Base-by-base conservation (phyloP, 2,797 vertebrate species). In the Phrynocephalus vlangalii region DNA sequence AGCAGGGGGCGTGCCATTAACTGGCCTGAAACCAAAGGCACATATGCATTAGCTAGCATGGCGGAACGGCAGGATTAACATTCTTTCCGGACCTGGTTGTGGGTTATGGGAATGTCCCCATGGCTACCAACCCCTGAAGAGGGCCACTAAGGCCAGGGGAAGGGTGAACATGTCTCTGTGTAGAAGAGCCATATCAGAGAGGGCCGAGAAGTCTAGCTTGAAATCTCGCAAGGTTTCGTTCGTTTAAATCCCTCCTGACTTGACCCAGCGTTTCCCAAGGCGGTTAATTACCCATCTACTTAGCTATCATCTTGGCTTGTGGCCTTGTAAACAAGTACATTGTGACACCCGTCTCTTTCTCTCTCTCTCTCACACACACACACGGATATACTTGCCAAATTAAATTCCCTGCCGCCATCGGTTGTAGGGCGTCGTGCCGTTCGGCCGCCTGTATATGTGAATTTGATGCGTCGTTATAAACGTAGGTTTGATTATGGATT, bases 251-350 rank as follows among this genome's bases (percentile, higher is more conserved):
- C 76, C 82, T 2, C 22, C 0, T 30, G 38, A 33, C 38, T n/a
- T n/a, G 76, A 33, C 15, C 13, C n/a, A 67, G 8, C 18, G 24
- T 44, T 68, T 75, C 77, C 87, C 87, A 38, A 28, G 68, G 52
- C 1, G 15, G 67, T 50, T 81, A 68, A 88, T 88, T 88, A 88
- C 50, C 33, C 20, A 67, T 67, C 77, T 0, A 3, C 2, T 0
- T 10, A 50, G 56, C 44, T 79, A 71, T 71, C 26, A 28, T 28
- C 63, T 78, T 24, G 56, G 24, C 81, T 44, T 22, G n/a, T n/a
- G n/a, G n/a, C n/a, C n/a, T n/a, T n/a, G 87, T 84, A 88, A 88
- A 88, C 87, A 88, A 72, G 48, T 16, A n/a, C n/a, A 52, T 20
- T 20, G 33, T 5, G 6, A 13, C 56, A 28, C 9, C 22, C 3